Evolutionary conservation across 2,113 vertebrate species (phyloP), one percentile per base, ranked within the genome.

Genomic region (Lepidothrix coronata): DNA sequence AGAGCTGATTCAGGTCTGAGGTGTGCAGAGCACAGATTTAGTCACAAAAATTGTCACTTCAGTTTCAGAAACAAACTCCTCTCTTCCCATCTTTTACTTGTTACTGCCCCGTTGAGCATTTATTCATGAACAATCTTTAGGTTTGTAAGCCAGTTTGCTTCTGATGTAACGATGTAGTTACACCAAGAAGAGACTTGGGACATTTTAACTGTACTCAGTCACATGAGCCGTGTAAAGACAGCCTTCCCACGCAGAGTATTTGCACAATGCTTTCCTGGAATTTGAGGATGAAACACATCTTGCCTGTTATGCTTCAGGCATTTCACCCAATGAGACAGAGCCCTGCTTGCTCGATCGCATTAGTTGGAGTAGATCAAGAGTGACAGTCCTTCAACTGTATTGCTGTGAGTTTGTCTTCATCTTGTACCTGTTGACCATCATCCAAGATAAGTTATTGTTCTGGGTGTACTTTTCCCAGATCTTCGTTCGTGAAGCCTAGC

Each of bases 221-320:
- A 95, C 86, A 65, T 68, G 88, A 91, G 52, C 59, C 81, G 6
- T 24, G 22, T 88, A 93, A 95, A 93, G 70, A 77, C 65, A 89
- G 61, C 46, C 83, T 97, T 92, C 84, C 91, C 66, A 83, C 94
- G 57, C 88, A 93, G 85, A 91, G 83, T 74, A 85, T 97, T 97
- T 98, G 81, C 96, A 97, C 95, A 97, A 89, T 57, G 65, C 93
- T 91, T 97, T 97, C 71, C 76, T 96, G 96, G 97, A 97, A 97
- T 97, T 95, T 96, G 89, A 96, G 93, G 74, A 80, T 88, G 91
- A 96, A 97, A 92, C 84, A 66, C 54, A 90, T 96, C 95, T 96
- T 94, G 95, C 58, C 89, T 95, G 91, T 97, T 95, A 92, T 85
- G 89, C 95, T 96, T 91, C 76, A 96, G 96, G 93, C 94, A 88